Evolutionary conservation across 1,140 invertebrate species (phyloP).

Genomic region (Polyergus mexicanus): DNA sequence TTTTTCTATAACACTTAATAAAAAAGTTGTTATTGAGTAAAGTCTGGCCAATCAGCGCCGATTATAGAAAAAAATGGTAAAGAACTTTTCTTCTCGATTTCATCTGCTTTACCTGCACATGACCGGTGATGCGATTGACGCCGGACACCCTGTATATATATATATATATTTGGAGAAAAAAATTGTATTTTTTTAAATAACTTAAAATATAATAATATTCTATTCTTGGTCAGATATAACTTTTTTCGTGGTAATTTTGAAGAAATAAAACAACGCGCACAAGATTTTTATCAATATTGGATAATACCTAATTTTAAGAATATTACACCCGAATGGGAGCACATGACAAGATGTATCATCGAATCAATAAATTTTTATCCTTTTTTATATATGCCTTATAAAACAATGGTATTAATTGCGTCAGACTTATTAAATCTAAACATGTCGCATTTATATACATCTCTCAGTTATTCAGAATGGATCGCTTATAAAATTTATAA

Average conservation of each 20-base stretch:
- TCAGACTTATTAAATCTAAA: neutral
- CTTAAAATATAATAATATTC: neutral
- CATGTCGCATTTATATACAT: constrained; percentile 77
- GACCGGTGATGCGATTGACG: too few relatives aligned
- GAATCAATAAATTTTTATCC: neutral
- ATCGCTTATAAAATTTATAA: constrained; percentile 45
- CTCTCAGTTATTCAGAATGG: constrained; percentile 74
- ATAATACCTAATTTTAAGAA: constrained; percentile 82
- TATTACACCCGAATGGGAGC: constrained; percentile 82
- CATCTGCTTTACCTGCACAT: too few relatives aligned
- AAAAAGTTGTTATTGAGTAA: too few relatives aligned
- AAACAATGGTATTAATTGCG: neutral
- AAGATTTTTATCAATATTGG: constrained; percentile 80
- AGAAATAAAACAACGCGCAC: constrained; percentile 81
- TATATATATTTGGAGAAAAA: too few relatives aligned
- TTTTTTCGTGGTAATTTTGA: constrained; percentile 86
- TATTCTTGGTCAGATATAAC: constrained; percentile 84
- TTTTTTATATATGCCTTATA: neutral
- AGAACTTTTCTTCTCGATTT: too few relatives aligned
- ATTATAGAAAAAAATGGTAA: too few relatives aligned
- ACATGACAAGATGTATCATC: constrained; percentile 83
- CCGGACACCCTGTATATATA: too few relatives aligned
- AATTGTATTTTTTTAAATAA: neutral
- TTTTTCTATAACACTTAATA: too few relatives aligned
- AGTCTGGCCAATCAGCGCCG: too few relatives aligned